Conservation (phyloP, 2,113 vertebrate species). For the Alethe diademata region DNA sequence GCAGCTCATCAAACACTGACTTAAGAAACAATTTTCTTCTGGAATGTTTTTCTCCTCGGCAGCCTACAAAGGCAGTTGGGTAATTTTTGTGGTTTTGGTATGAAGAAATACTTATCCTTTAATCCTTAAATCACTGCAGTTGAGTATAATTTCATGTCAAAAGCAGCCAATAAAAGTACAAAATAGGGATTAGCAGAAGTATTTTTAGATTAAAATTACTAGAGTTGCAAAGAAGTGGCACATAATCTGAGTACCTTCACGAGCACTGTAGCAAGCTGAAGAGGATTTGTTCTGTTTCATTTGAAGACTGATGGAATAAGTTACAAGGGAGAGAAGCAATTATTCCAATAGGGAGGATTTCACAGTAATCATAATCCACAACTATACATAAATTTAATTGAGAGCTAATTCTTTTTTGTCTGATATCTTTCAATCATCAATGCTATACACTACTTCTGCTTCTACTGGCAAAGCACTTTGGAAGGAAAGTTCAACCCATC, state of each 20-base stretch:
- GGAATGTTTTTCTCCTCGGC: background rate
- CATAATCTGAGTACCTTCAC: background rate
- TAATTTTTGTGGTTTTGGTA: background rate
- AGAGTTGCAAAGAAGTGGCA: background rate
- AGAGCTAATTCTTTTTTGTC: conserved; percentile 1
- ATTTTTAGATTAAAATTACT: conserved; percentile 27
- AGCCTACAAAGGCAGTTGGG: background rate
- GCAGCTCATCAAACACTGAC: background rate
- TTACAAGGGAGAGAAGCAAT: background rate
- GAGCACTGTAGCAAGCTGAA: background rate
- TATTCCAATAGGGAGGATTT: conserved; percentile 16
- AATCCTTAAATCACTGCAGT: conserved; percentile 28
- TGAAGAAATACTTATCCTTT: conserved; percentile 32
- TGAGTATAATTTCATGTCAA: background rate
- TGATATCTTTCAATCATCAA: background rate
- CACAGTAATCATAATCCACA: conserved; percentile 13
- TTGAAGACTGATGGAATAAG: background rate
- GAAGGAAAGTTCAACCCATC: background rate
- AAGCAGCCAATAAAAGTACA: background rate
- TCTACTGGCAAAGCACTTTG: background rate
- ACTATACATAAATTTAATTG: conserved; percentile 27
- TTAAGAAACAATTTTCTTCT: background rate
- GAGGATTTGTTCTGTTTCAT: conserved; percentile 8
- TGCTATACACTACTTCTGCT: background rate
- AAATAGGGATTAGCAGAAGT: conserved; percentile 28